Conservation (phyloP, 2,797 vertebrate genomes). For the Paguma larvata region DNA sequence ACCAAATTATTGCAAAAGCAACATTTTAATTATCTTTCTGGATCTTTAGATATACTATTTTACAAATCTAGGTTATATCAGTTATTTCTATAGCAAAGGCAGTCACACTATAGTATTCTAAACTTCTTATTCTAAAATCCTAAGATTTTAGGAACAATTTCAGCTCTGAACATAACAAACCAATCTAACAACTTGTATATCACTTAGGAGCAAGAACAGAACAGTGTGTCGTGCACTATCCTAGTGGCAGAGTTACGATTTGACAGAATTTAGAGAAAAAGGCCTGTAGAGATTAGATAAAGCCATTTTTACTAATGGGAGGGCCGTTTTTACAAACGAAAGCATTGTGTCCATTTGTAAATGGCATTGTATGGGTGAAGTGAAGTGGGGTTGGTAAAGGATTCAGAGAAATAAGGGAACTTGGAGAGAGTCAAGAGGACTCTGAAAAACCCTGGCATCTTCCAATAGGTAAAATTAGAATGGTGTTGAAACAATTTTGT, state of each 20-base stretch:
- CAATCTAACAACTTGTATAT: background rate
- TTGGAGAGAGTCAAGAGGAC: background rate
- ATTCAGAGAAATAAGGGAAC: background rate
- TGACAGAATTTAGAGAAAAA: conserved; percentile 34
- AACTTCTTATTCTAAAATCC: background rate
- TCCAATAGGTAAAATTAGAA: background rate
- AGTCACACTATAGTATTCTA: background rate
- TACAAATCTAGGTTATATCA: background rate
- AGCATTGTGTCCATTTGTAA: background rate
- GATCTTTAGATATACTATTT: background rate
- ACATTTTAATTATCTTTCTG: background rate
- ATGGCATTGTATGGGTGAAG: background rate
- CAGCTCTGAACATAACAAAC: background rate
- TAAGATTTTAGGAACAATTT: conserved; percentile 34
- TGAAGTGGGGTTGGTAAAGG: background rate
- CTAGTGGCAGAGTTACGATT: background rate
- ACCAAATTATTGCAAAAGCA: conserved; percentile 13
- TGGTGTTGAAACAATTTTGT: background rate
- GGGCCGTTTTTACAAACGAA: background rate
- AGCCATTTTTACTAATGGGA: background rate
- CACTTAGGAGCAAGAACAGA: conserved; percentile 8
- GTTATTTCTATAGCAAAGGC: background rate
- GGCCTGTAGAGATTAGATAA: background rate
- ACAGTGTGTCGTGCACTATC: background rate
- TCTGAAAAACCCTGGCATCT: background rate